Conservation (phyloP, 2,888 invertebrate species). For the Ophion slaviceki region DNA sequence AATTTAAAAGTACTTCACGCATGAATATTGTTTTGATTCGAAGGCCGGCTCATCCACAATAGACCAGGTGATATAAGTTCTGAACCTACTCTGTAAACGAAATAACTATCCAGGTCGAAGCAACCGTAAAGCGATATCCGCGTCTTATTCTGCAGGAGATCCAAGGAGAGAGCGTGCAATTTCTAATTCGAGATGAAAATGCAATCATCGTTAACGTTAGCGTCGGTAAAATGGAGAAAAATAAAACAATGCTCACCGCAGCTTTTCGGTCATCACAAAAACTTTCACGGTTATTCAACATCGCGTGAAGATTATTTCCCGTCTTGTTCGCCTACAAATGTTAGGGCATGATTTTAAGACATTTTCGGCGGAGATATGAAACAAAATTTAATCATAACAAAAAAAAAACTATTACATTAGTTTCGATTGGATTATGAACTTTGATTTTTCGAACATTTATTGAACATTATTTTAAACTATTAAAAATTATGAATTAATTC, state of each 20-base stretch:
- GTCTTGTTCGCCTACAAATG: constrained; percentile 40
- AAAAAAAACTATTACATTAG: too few species aligned
- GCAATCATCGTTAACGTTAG: not conserved
- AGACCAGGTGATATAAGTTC: not conserved
- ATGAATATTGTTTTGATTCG: not conserved
- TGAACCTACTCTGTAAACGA: constrained; percentile 36
- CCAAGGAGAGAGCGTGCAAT: constrained; percentile 32
- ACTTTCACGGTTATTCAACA: constrained; percentile 15
- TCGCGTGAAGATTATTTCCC: constrained; percentile 32
- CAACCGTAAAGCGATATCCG: constrained; percentile 35
- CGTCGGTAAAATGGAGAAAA: not conserved
- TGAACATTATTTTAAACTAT: too few species aligned
- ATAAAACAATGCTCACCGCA: constrained; percentile 14
- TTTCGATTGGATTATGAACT: too few species aligned
- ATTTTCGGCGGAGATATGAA: too few species aligned
- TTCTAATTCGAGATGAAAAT: constrained; percentile 10
- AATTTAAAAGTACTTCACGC: not conserved
- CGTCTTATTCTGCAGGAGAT: constrained; percentile 42
- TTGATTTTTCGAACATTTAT: too few species aligned
- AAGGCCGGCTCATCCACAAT: not conserved
- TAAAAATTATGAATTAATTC: too few species aligned
- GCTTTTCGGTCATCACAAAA: constrained; percentile 4
- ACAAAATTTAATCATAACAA: too few species aligned
- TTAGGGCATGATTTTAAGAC: not conserved
- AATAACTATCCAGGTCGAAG: constrained; percentile 35